A percentile compares a stretch with the other conserved stretches of the same genome.
phyloP scores from a whole-genome alignment of 2,888 invertebrate genomes.

The Drosophila mayaguana region DNA sequence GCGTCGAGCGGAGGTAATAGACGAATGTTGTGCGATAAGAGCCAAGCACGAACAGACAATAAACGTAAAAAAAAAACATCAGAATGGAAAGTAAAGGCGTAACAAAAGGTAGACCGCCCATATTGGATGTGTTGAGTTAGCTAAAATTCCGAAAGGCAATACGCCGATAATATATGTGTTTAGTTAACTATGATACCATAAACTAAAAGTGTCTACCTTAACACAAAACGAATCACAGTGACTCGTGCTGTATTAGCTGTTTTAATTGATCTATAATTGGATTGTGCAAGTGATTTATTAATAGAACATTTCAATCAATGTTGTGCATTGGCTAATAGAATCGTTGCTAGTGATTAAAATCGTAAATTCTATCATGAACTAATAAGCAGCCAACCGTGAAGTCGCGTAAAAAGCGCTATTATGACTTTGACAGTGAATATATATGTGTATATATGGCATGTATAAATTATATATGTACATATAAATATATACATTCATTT shows the following conservation, averaged over 20 bases:
- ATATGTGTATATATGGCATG: not conserved
- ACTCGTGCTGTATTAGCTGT: constrained; percentile 24
- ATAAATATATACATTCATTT: not conserved
- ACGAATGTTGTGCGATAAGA: constrained; percentile 49
- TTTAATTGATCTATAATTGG: constrained; percentile 36
- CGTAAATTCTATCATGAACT: constrained; percentile 1
- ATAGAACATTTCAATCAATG: constrained; percentile 28
- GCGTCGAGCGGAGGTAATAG: constrained; percentile 33
- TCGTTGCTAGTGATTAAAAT: constrained; percentile 7
- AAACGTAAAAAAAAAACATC: constrained; percentile 14
- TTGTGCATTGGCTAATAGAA: too few species aligned
- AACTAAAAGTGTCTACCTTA: constrained; percentile 7
- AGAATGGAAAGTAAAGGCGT: constrained; percentile 45
- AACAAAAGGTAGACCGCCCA: not conserved
- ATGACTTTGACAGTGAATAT: constrained; percentile 5
- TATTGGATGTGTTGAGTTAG: not conserved
- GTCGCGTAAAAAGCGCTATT: not conserved
- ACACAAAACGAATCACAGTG: not conserved
- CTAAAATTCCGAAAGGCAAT: not conserved
- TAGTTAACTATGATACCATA: not conserved
- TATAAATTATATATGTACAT: not conserved
- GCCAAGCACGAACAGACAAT: not conserved
- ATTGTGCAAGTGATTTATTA: constrained; percentile 21
- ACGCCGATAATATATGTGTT: not conserved
- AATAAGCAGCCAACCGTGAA: constrained; percentile 28